Base-by-base conservation (phyloP, 2,888 invertebrate species). In the Pyrrhia umbra region DNA sequence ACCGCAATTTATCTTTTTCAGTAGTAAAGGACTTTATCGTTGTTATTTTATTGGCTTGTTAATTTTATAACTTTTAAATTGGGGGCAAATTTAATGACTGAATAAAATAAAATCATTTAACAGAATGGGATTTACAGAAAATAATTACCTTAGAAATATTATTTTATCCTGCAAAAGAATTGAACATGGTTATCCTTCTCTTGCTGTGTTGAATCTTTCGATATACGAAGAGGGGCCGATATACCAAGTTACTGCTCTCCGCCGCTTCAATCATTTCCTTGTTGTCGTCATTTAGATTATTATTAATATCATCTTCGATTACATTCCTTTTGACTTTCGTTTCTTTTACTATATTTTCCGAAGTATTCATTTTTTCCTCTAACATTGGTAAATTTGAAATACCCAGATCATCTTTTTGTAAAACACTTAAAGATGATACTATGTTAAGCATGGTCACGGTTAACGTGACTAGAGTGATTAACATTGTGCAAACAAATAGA, bases 171-270 rank as follows among this genome's bases (percentile, higher is more conserved):
- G 90, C 91, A 77, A 94, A 94, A 9, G 94, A 82, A 73, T 94
- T 94, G 51, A 80, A 94, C 92, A 94, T 92, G 25, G 88, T 92
- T 6, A 94, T 92, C 73, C 91, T 88, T 62, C 90, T 82, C 81
- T 91, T 94, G 59, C 86, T 92, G 43, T 94, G 94, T 67, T 91
- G 91, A 37, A 94, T 90, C 77, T 80, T 90, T 83, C 90, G 88
- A 50, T 94, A 94, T 0, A 90, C 89, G 69, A 86, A 94, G 18
- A 93, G 84, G 0, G 94, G 94, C 54, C 90, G 86, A 80, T 93
- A 94, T 0, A 88, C 91, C 45, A 89, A 87, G 66, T 88, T 86
- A 50, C 73, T 89, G 59, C 89, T 90, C 64, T 84, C 92, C 13
- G 90, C 91, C 43, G 88, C 81, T 30, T 82, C 77, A 18, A 93